Evolutionary conservation across 2,797 vertebrate genomes (phyloP).

Genomic region (Cossypha polioptera): DNA sequence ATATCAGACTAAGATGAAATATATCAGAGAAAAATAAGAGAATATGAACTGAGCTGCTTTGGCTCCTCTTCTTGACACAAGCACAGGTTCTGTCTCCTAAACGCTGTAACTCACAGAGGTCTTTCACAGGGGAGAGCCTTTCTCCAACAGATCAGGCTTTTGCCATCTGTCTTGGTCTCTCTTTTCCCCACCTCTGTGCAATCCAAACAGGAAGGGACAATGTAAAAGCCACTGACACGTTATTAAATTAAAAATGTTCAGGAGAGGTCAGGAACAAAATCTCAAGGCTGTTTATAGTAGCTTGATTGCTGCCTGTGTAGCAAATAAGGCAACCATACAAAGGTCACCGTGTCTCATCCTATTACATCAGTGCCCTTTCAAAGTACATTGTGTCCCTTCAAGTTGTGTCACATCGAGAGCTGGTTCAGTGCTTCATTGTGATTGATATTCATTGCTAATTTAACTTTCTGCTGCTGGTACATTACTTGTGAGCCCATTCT

Average conservation of each 20-base stretch:
- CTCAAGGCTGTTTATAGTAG: constrained; percentile 58
- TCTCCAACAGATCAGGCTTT: not conserved
- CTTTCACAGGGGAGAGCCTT: not conserved
- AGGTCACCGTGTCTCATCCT: constrained; percentile 66
- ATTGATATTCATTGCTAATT: constrained; percentile 63
- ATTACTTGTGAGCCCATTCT: not conserved
- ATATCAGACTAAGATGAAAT: not conserved
- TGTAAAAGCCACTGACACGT: constrained; percentile 49
- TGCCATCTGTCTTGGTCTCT: not conserved
- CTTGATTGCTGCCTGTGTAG: constrained; percentile 58
- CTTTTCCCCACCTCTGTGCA: not conserved
- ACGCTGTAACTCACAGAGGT: not conserved
- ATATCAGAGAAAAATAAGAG: not conserved
- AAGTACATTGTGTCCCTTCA: constrained; percentile 66
- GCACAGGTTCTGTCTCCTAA: not conserved
- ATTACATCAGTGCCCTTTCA: constrained; percentile 69
- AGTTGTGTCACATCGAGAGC: constrained; percentile 62
- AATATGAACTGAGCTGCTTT: not conserved
- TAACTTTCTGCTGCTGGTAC: constrained; percentile 38
- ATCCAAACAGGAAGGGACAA: constrained; percentile 16
- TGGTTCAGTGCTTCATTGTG: constrained; percentile 47
- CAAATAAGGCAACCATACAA: constrained; percentile 63
- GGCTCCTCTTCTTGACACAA: not conserved
- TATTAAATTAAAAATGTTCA: constrained; percentile 62
- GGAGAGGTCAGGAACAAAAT: constrained; percentile 56